These are phyloP conservation scores for Helogale parvula DNA, from an alignment of 2,113 vertebrate species.

Conservation along the genomic window DNA sequence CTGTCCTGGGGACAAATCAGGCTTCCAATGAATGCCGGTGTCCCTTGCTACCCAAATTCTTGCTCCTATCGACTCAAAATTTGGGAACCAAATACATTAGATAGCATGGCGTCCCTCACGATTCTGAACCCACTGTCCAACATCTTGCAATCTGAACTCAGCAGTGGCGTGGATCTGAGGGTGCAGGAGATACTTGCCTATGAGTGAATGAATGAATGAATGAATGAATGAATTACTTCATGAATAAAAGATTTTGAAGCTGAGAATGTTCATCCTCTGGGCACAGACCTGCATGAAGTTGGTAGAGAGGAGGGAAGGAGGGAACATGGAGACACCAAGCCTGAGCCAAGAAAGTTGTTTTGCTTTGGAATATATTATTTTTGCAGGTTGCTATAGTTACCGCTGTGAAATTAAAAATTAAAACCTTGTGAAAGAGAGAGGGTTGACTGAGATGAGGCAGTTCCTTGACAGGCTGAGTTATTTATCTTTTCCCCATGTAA, in stretches of 20 bases:
- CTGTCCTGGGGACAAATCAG: neutral
- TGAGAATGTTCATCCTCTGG: constrained; percentile 26
- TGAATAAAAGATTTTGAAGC: constrained; percentile 49
- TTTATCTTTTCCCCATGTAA: constrained; percentile 77
- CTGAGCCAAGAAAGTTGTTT: constrained; percentile 81
- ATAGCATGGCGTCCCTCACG: rapidly evolving
- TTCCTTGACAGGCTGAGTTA: constrained; percentile 80
- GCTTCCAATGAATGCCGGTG: neutral
- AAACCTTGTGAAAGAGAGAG: constrained; percentile 85
- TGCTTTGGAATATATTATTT: constrained; percentile 84
- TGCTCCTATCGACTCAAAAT: neutral
- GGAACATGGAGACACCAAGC: constrained; percentile 73
- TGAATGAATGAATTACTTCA: constrained; percentile 48
- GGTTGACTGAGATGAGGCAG: constrained; percentile 83
- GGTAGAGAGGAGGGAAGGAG: constrained; percentile 60
- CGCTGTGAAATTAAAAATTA: constrained; percentile 87
- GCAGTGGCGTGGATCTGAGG: neutral
- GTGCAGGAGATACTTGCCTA: neutral
- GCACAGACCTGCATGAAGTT: constrained; percentile 65
- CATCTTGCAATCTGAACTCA: too few species aligned
- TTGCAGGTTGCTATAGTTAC: constrained; percentile 88
- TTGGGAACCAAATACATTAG: neutral
- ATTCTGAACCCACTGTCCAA: neutral
- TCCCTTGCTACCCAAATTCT: neutral
- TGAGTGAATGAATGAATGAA: constrained; percentile 56